Percentiles rank a stretch among this genome's conserved stretches.
Evolutionary conservation across 2,797 vertebrate genomes (phyloP).

Genomic region (Triplophysa bombifrons): DNA sequence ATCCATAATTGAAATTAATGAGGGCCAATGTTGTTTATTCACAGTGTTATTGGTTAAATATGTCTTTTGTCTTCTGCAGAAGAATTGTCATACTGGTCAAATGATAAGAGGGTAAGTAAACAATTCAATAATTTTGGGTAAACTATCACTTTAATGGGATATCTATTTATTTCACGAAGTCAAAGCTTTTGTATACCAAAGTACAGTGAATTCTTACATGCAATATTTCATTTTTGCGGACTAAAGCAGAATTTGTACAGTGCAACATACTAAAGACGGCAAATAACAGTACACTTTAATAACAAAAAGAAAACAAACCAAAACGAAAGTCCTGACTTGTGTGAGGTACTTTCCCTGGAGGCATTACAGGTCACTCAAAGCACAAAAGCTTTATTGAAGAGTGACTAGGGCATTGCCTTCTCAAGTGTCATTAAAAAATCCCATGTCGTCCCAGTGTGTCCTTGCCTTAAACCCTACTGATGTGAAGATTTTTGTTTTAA

Average conservation of each 20-base stretch:
- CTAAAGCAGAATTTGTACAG: not conserved
- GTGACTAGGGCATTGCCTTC: slow-evolving; percentile 38
- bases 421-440: slow-evolving; percentile 54
- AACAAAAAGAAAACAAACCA: not conserved
- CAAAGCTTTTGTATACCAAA: too few relatives aligned
- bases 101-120: too few relatives aligned
- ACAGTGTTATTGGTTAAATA: too few relatives aligned
- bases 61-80: too few relatives aligned
- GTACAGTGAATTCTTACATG: too few relatives aligned
- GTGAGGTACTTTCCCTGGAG: slow-evolving; percentile 53
- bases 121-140: too few relatives aligned
- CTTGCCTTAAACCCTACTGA: slow-evolving; percentile 1
- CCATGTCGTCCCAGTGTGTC: slow-evolving; percentile 16
- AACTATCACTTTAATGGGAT: too few relatives aligned
- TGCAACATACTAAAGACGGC: not conserved
- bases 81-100: too few relatives aligned
- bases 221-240: not conserved
- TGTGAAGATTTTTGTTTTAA: not conserved
- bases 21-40: too few relatives aligned
- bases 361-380: slow-evolving; percentile 30
- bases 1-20: too few relatives aligned
- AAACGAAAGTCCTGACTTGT: slow-evolving; percentile 30
- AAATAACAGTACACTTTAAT: not conserved
- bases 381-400: slow-evolving; percentile 60
- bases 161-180: too few relatives aligned